Conservation (phyloP, 1,140 invertebrate species). For the Drosophila sturtevanti region DNA sequence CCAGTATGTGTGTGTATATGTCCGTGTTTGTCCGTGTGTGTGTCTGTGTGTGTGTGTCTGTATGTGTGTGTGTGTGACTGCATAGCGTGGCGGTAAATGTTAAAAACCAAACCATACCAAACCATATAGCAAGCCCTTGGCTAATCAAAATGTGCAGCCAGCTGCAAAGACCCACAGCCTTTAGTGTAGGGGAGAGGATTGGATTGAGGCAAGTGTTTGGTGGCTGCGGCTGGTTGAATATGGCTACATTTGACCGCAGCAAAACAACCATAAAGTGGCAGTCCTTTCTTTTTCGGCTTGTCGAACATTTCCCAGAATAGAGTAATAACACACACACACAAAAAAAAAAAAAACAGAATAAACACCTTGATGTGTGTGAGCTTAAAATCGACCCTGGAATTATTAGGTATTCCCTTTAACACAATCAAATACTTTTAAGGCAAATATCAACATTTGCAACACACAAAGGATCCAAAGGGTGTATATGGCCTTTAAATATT, state of each 20-base stretch:
- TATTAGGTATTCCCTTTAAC: background rate
- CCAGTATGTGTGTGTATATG: background rate
- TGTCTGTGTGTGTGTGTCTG: slow-evolving; percentile 1
- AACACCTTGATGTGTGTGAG: background rate
- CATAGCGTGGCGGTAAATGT: slow-evolving; percentile 48
- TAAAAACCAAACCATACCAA: slow-evolving; percentile 56
- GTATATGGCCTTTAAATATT: too few species aligned
- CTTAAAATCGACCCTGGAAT: background rate
- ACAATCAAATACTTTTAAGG: background rate
- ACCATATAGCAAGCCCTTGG: slow-evolving; percentile 45
- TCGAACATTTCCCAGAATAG: background rate
- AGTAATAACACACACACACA: background rate
- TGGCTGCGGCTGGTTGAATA: slow-evolving; percentile 6
- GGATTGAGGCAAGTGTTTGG: background rate
- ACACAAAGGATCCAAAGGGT: too few species aligned
- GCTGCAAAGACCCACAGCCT: slow-evolving; percentile 53
- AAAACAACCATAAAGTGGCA: slow-evolving; percentile 22
- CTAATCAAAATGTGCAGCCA: slow-evolving; percentile 76
- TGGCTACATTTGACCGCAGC: slow-evolving; percentile 26
- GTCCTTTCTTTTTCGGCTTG: background rate
- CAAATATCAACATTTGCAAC: background rate
- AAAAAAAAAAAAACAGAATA: background rate
- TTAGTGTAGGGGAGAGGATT: background rate
- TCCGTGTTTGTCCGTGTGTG: slow-evolving; percentile 4
- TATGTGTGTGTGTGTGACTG: slow-evolving; percentile 16